A percentile compares a stretch with the other conserved stretches of the same genome.
Conservation (phyloP, 1,140 invertebrate species). For the Subanguina moxae region DNA sequence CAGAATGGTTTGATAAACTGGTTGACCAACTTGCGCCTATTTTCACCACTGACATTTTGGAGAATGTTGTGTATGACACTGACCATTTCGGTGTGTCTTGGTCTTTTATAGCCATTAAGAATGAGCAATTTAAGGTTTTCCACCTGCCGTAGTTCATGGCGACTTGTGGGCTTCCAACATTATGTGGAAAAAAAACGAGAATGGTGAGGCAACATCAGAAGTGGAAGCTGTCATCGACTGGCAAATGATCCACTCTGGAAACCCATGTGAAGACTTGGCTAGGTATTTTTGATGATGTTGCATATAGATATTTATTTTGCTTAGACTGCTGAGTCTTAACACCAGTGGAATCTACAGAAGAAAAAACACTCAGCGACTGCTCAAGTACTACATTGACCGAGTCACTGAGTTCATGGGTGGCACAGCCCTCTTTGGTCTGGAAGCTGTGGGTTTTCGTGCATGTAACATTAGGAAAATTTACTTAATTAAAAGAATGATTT, state of each 20-base stretch:
- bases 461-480: background rate
- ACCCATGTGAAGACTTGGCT: conserved; percentile 37
- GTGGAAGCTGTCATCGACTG: conserved; percentile 44
- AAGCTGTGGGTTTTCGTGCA: conserved; percentile 16
- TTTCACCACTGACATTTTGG: conserved; percentile 8
- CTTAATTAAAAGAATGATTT: background rate
- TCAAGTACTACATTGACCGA: conserved; percentile 26
- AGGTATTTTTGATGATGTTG: conserved; percentile 11
- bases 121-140: conserved; percentile 27
- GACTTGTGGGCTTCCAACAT: conserved; percentile 46
- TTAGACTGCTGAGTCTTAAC: conserved; percentile 30
- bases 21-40: conserved; percentile 21
- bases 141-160: conserved; percentile 35
- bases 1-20: conserved; percentile 28
- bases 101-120: conserved; percentile 23
- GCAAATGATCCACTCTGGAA: conserved; percentile 39
- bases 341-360: conserved; percentile 36
- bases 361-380: conserved; percentile 32
- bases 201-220: conserved; percentile 35
- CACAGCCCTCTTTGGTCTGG: conserved; percentile 27
- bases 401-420: conserved; percentile 27
- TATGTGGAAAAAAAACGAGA: conserved; percentile 31
- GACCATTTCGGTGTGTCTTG: conserved; percentile 30
- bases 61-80: conserved; percentile 17
- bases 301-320: background rate